Evolutionary conservation across 2,797 vertebrate genomes (phyloP).

Genomic region (Coregonus sp.): DNA sequence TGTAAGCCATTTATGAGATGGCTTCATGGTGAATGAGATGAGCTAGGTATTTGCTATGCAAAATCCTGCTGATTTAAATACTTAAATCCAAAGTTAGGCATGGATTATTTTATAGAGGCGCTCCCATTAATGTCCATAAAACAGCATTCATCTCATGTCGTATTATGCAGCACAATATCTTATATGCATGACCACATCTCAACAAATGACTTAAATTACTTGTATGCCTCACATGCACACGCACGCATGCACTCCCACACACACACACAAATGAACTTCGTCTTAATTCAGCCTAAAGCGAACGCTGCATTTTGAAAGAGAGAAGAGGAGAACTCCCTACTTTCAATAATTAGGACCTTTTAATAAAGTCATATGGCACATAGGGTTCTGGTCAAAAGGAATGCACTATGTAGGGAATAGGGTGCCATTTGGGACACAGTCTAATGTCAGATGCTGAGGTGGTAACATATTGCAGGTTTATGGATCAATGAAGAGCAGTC

Average conservation of each 20-base stretch:
- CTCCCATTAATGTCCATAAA: slow-evolving; percentile 54
- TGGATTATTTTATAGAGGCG: slow-evolving; percentile 60
- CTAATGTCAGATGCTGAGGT: slow-evolving; percentile 5
- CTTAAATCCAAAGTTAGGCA: slow-evolving; percentile 16
- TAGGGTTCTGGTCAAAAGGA: no score
- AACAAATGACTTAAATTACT: not conserved
- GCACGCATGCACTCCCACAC: slow-evolving; percentile 31
- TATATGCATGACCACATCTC: not conserved
- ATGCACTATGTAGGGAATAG: no score
- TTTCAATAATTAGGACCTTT: slow-evolving; percentile 5
- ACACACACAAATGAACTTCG: not conserved
- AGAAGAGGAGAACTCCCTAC: not conserved
- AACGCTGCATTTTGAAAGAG: not conserved
- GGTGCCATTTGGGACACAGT: not conserved
- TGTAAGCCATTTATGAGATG: slow-evolving; percentile 64
- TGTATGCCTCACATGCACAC: not conserved
- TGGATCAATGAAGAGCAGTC: not conserved
- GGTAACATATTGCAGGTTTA: not conserved
- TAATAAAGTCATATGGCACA: no score
- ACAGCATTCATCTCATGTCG: slow-evolving; percentile 51
- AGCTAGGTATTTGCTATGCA: slow-evolving; percentile 55
- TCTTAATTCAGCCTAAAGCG: not conserved
- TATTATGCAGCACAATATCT: slow-evolving; percentile 59
- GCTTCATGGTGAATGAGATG: slow-evolving; percentile 60
- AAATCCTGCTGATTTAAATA: slow-evolving; percentile 67